phyloP scores from a whole-genome alignment of 2,888 invertebrate species.

The Eristalis intricaria region DNA sequence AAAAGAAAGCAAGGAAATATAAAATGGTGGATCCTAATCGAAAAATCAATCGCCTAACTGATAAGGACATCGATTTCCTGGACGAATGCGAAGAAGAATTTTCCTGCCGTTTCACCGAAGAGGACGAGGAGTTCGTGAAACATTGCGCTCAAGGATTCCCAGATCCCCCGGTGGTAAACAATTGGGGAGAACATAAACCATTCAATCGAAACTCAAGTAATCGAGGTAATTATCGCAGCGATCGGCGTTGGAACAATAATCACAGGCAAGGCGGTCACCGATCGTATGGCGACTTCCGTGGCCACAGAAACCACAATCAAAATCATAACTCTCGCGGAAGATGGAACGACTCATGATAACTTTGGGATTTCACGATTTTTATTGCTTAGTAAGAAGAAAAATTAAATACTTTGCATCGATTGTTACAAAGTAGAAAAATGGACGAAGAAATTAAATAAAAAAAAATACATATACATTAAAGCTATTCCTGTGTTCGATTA shows the following conservation, averaged over 20 bases:
- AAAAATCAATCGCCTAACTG: constrained; percentile 82
- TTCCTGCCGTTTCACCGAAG: constrained; percentile 84
- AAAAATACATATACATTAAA: constrained; percentile 49
- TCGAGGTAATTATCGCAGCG: constrained; percentile 9
- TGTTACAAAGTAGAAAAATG: constrained; percentile 26
- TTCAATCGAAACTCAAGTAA: constrained; percentile 49
- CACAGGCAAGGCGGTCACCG: constrained; percentile 62
- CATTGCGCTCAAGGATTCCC: constrained; percentile 80
- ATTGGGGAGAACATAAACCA: constrained; percentile 80
- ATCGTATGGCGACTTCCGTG: not conserved
- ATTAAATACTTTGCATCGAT: constrained; percentile 40
- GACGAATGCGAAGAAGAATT: constrained; percentile 85
- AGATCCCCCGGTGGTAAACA: constrained; percentile 84
- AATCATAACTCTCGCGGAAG: constrained; percentile 21
- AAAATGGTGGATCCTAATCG: constrained; percentile 81
- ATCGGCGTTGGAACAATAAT: constrained; percentile 67
- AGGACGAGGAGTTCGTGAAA: constrained; percentile 84
- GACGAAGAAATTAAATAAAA: constrained; percentile 39
- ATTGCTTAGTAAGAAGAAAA: constrained; percentile 55
- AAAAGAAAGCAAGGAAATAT: not conserved
- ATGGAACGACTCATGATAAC: constrained; percentile 44
- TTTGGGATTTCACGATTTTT: constrained; percentile 22
- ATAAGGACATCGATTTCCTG: constrained; percentile 84
- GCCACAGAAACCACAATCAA: constrained; percentile 8
- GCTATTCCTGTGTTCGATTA: constrained; percentile 61